These are phyloP conservation scores for Cercopithecus mona DNA, from an alignment of 2,113 vertebrate species.

Conservation along the genomic window DNA sequence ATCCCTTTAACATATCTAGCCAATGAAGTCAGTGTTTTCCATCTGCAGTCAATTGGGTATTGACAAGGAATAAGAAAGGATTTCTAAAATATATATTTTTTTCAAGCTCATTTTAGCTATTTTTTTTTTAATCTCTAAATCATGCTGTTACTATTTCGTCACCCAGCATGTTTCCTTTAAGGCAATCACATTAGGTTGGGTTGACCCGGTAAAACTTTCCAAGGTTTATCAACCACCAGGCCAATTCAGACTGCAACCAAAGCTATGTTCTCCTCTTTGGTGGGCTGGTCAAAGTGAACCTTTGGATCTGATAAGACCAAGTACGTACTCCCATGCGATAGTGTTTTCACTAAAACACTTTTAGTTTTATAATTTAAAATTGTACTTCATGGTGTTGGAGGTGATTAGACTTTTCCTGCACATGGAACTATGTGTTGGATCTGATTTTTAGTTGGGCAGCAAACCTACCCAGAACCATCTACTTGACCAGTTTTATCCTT, in stretches of 20 bases:
- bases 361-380: background rate
- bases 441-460: background rate
- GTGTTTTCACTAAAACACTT: background rate
- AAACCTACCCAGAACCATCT: fast-evolving
- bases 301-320: background rate
- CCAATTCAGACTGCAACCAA: background rate
- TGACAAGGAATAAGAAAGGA: background rate
- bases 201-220: background rate
- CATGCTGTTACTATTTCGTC: background rate
- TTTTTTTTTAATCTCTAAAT: background rate
- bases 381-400: background rate
- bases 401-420: background rate
- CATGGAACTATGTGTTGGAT: background rate
- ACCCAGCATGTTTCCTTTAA: background rate
- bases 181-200: fast-evolving
- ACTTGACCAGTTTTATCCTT: background rate
- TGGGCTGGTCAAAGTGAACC: background rate
- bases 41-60: conserved; percentile 4
- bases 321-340: too few species aligned
- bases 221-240: too few species aligned
- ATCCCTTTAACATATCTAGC: background rate
- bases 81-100: background rate
- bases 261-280: background rate
- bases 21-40: background rate
- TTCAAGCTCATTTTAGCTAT: background rate